Base-by-base conservation (phyloP, 1,140 invertebrate species). In the Atta cephalotes region DNA sequence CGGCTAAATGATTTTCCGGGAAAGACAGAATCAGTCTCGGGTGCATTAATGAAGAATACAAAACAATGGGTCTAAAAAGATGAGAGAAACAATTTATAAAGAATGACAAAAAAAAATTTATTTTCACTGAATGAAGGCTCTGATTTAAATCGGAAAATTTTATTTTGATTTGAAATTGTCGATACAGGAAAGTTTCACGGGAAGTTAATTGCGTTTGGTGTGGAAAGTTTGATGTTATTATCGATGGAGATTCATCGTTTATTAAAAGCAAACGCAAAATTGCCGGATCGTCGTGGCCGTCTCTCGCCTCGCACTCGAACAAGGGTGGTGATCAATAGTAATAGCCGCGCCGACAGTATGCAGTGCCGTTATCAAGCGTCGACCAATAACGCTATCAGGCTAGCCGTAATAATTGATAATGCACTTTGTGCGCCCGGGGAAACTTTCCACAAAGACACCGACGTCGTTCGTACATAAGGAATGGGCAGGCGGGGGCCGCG, bases 351-450 rank as follows among this genome's bases (percentile, higher is more conserved):
- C n/a, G 74, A 14, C 76, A 74, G 70, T 84, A 63, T 84, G 70
- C 70, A 49, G 70, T 60, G 56, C 80, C 66, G 28, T 58, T 84
- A 84, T 76, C 70, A 84, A 84, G 80, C 80, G 70, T 18, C 70
- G 80, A 51, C 68, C 80, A 76, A 84, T 84, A 84, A 84, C 80
- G 72, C 80, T 76, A 84, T 84, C 70, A 84, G 80, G 45, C 25
- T 71, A 16, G 35, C n/a, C 39, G 80, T 84, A 84, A 84, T 84
- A 84, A 84, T 84, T 84, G 80, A 84, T 84, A 84, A 84, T 84
- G 80, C 80, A 84, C 80, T 84, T 84, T 84, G 80, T 84, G 70
- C 14, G 39, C 39, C 31, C 18, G 25, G 49, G 18, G 25, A 58
- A 84, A 53, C 80, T 84, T 76, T 62, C 68, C 39, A 84, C 70